Evolutionary conservation across 1,140 invertebrate species (phyloP).

Genomic region (Epicauta chinensis): DNA sequence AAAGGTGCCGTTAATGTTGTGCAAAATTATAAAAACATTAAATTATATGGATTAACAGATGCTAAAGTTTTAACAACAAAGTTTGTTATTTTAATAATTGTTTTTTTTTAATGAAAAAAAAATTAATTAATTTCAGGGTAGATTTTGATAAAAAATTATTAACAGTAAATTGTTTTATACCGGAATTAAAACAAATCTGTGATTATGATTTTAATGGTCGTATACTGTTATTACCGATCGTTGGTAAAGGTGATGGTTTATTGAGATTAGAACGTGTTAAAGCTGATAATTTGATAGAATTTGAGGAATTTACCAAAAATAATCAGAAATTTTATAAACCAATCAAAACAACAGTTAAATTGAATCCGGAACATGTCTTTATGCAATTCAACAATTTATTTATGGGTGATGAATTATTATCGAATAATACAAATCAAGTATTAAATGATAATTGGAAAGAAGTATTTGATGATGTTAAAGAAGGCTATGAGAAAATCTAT

Average conservation of each 20-base stretch:
- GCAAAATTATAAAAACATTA: constrained; percentile 11
- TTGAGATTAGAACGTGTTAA: too few species aligned
- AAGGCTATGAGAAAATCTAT: too few species aligned
- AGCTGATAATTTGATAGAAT: too few species aligned
- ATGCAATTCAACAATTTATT: too few species aligned
- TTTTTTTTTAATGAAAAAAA: neutral
- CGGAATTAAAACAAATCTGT: constrained; percentile 14
- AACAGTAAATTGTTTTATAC: neutral
- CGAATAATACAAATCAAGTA: too few species aligned
- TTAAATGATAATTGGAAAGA: too few species aligned
- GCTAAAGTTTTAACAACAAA: neutral
- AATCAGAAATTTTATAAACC: too few species aligned
- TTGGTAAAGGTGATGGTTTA: constrained; percentile 12
- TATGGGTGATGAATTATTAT: too few species aligned
- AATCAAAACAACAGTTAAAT: too few species aligned
- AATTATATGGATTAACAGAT: constrained; percentile 5
- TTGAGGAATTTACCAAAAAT: too few species aligned
- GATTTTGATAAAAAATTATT: constrained; percentile 18
- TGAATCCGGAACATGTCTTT: too few species aligned
- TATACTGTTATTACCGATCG: constrained; percentile 21
- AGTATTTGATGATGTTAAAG: too few species aligned
- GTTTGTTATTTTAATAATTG: constrained; percentile 8
- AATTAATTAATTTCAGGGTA: constrained; percentile 10
- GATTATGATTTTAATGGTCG: constrained; percentile 20
- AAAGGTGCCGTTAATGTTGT: constrained; percentile 7